Evolutionary conservation across 2,113 vertebrate species (phyloP).

Genomic region (Helogale parvula): DNA sequence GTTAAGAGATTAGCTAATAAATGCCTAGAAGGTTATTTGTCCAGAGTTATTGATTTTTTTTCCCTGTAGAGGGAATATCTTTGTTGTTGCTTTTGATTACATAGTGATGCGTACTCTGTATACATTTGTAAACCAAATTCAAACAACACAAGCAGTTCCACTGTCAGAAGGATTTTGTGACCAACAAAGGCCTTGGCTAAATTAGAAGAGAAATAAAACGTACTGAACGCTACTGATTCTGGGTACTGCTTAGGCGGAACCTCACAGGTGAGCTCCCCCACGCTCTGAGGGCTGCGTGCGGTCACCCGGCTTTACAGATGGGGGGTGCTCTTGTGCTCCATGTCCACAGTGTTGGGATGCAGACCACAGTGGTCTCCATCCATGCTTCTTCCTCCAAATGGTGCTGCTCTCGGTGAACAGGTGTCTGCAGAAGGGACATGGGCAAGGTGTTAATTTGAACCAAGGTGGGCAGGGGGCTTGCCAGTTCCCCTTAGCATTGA

Average conservation of each 20-base stretch:
- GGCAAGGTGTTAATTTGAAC: background rate
- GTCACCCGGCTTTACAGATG: fast-evolving
- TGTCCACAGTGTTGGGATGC: background rate
- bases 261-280: background rate
- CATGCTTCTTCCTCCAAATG: background rate
- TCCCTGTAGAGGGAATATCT: background rate
- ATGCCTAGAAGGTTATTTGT: background rate
- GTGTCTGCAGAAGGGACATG: background rate
- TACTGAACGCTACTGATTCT: background rate
- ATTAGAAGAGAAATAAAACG: background rate
- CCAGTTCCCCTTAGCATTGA: background rate
- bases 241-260: background rate
- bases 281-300: background rate
- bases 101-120: background rate
- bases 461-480: background rate
- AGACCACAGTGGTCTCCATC: background rate
- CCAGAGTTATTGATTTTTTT: background rate
- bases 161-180: background rate
- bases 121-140: background rate
- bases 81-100: background rate
- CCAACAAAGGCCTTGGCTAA: background rate
- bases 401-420: background rate
- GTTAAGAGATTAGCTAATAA: background rate
- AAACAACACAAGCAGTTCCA: background rate
- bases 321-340: too few species aligned